Base-by-base conservation (phyloP, 2,797 vertebrate genomes). In the Premnoplex brunnescens region DNA sequence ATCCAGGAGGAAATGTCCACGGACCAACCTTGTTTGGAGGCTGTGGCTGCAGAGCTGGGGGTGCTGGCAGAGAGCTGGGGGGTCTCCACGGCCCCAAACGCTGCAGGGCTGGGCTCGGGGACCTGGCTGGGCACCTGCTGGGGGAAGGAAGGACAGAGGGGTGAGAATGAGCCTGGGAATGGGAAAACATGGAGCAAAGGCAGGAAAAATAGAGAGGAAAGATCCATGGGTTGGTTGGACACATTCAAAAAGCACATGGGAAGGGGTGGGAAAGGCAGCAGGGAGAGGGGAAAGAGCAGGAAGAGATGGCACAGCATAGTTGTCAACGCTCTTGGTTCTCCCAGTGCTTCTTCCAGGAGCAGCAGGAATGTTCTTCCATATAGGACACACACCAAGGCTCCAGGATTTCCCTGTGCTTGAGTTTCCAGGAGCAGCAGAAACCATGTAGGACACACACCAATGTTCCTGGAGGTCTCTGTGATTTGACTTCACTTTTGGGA, bases 61-160 rank as follows among this genome's bases (percentile, higher is more conserved):
- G 88, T 54, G 97, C 97, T 95, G 97, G 96, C 85, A 59, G 95
- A 95, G 79, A 97, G 98, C 73, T 96, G 98, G 86, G 97, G 46
- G 95, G 87, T 98, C 97, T 98, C 98, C 97, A 96, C 88, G 41
- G 97, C 96, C 97, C 98, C 98, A 30, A 98, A 98, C 56, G 95
- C 94, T 82, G 95, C 90, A 75, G 98, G 98, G 95, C 98, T 96
- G 93, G 97, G 98, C 96, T 98, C 98, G 0, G 97, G 98, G 85
- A 96, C 96, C 97, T 98, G 98, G 98, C 98, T 98, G 98, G 98
- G 96, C 97, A 98, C 98, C 98, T 99, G 99, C 98, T 98, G 98
- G 91, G 98, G 98, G 98, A 17, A 32, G 52, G 98, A 99, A 99
- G 99, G 98, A 99, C 98, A 99, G 98, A 98, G 98, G 98, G 98